Base-by-base conservation (phyloP, 2,797 vertebrate species). In the Threskiornis aethiopicus region DNA sequence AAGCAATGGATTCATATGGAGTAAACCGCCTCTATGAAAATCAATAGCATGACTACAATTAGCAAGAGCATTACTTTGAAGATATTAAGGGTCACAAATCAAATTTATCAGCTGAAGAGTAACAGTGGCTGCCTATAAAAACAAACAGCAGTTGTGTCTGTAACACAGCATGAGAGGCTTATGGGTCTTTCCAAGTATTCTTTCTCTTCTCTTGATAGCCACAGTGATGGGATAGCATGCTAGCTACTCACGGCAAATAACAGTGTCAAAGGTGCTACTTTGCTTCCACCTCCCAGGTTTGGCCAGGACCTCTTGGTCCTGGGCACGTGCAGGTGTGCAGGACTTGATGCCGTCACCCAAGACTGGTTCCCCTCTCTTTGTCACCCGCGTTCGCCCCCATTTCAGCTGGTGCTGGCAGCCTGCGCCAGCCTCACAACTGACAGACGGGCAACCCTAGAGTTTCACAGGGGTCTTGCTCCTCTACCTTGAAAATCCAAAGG, bases 41-140 rank as follows among this genome's bases (percentile, higher is more conserved):
- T 98, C 98, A 96, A 97, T 98, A 97, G 73, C 89, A 79, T 94
- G 91, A 95, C 91, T 97, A 92, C 91, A 97, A 94, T 98, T 98
- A 98, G 96, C 95, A 95, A 95, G 69, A 93, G 46, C 92, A 96
- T 97, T 97, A 95, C 92, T 93, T 93, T 95, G 88, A 95, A 91
- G 94, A 91, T 97, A 97, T 96, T 97, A 97, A 93, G 83, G 91
- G 58, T 58, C 81, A 96, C 96, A 97, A 97, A 98, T 98, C 97
- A 97, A 94, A 90, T 72, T 42, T 75, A 69, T 91, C 94, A 93
- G 77, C 64, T 89, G 78, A 78, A 95, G 78, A 97, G 88, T 91
- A 96, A 93, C 70, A 71, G 91, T 75, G 35, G 69, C 55, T 69
- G 44, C 65, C 51, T 47, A 44, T 58, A 89, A 76, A 93, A 97